Conservation (phyloP, 2,797 vertebrate species). For the Tapera naevia region DNA sequence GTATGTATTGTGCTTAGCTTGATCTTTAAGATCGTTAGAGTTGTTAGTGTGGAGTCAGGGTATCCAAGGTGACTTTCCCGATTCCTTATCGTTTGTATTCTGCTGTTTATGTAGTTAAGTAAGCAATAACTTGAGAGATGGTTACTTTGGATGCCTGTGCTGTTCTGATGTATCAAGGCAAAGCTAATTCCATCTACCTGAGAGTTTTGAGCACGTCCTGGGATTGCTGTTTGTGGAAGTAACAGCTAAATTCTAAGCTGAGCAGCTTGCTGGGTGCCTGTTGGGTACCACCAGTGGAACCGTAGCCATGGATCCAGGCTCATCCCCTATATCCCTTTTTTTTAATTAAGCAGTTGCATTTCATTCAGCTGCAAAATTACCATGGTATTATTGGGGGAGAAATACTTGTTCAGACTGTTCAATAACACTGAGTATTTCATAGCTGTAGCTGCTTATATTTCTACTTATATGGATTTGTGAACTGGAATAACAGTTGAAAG, state of each 20-base stretch:
- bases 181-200: neutral
- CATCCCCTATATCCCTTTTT: neutral
- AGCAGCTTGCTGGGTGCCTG: neutral
- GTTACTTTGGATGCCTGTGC: neutral
- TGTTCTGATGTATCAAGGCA: neutral
- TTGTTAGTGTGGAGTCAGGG: neutral
- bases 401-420: neutral
- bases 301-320: neutral
- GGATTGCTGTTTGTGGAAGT: neutral
- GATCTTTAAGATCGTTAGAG: neutral
- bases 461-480: neutral
- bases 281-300: neutral
- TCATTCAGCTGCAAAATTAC: neutral
- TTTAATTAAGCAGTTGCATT: neutral
- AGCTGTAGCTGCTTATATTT: neutral
- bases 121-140: constrained; percentile 20
- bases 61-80: neutral
- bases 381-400: neutral
- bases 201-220: neutral
- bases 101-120: neutral
- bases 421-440: neutral
- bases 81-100: neutral
- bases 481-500: neutral
- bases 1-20: neutral
- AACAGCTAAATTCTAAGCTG: neutral